Conservation (phyloP, 2,113 vertebrate species). For the Isichthys henryi region DNA sequence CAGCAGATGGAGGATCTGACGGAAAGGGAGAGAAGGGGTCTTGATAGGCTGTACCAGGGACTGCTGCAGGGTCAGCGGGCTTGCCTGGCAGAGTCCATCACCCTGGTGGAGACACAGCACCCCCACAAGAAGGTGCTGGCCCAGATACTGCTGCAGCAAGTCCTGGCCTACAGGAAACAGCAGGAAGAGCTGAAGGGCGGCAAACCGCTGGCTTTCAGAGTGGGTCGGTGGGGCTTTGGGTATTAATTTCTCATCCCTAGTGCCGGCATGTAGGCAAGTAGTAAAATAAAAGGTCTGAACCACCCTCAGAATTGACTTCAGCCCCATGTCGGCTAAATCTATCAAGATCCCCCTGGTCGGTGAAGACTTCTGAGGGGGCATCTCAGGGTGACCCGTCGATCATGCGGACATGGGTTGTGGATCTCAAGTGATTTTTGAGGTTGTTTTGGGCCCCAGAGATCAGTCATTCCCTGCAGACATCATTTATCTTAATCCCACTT, state of each 20-base stretch:
- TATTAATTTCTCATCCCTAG: not conserved
- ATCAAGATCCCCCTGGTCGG: not conserved
- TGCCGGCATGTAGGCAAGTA: not conserved
- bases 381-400: not conserved
- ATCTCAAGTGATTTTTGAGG: not conserved
- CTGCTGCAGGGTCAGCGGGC: conserved; percentile 77
- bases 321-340: not conserved
- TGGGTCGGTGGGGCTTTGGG: conserved; percentile 71
- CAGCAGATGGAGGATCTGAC: conserved; percentile 57
- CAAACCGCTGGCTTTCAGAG: conserved; percentile 85
- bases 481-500: not conserved
- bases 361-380: not conserved
- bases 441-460: not conserved
- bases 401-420: not conserved
- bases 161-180: conserved; percentile 72
- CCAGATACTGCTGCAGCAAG: conserved; percentile 85
- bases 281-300: not conserved
- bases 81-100: conserved; percentile 87
- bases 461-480: not conserved
- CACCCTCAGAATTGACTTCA: not conserved
- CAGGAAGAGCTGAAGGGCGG: conserved; percentile 73
- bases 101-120: conserved; percentile 85
- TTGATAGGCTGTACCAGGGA: conserved; percentile 73
- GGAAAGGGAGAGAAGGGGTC: conserved; percentile 67
- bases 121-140: conserved; percentile 81